A percentile compares a stretch with the other conserved stretches of the same genome.
Evolutionary conservation across 1,140 invertebrate genomes (phyloP).

Genomic region (Ceratina australensis): DNA sequence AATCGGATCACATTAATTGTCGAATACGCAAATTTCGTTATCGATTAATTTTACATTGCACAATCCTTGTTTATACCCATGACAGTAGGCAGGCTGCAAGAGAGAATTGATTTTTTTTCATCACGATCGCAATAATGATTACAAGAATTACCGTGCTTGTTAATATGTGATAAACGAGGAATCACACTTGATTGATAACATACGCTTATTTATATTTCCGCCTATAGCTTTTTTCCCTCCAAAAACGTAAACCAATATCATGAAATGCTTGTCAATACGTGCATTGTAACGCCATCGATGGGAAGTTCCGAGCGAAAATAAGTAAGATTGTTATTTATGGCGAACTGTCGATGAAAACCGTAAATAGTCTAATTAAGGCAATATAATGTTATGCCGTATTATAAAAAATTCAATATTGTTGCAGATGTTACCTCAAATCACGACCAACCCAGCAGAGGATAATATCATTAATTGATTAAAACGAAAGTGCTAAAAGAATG

Average conservation of each 20-base stretch:
- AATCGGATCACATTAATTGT: slow-evolving; percentile 17
- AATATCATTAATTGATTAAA: no score
- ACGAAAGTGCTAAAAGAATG: no score
- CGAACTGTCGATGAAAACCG: no score
- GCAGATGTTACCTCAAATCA: no score
- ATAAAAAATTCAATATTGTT: no score
- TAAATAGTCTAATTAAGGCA: no score
- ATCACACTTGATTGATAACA: background rate
- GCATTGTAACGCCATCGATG: background rate
- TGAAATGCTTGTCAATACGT: background rate
- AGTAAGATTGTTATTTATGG: no score
- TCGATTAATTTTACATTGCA: slow-evolving; percentile 39
- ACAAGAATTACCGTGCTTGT: background rate
- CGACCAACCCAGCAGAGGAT: no score
- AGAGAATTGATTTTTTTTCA: background rate
- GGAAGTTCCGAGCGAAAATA: background rate
- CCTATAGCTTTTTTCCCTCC: slow-evolving; percentile 24
- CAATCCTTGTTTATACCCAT: background rate
- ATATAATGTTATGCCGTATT: no score
- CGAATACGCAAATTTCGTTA: slow-evolving; percentile 54
- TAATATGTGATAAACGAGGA: background rate
- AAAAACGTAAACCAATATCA: slow-evolving; percentile 23
- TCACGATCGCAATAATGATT: background rate
- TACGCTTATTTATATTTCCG: slow-evolving; percentile 29
- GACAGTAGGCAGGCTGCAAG: background rate